These are phyloP conservation scores for Stenchaetothrips biformis DNA, from an alignment of 2,888 invertebrate genomes.

Conservation along the genomic window DNA sequence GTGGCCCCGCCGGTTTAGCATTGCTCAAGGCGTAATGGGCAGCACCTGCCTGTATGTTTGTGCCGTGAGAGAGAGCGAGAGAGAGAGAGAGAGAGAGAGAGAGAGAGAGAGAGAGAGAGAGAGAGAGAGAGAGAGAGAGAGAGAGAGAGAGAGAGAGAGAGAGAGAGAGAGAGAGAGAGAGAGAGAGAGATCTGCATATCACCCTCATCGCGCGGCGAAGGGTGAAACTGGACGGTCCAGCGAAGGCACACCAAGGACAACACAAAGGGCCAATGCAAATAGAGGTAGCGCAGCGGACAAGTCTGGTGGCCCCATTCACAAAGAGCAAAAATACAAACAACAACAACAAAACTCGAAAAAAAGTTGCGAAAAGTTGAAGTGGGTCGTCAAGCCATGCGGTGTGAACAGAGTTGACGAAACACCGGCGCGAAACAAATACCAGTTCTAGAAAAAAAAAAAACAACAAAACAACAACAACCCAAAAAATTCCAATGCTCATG, in stretches of 20 bases:
- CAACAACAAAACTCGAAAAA: too few relatives aligned
- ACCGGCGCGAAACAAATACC: too few relatives aligned
- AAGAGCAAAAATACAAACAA: too few relatives aligned
- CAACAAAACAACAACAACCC: too few relatives aligned
- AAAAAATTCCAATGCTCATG: too few relatives aligned
- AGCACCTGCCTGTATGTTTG: neutral
- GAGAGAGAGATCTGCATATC: slow-evolving; percentile 10
- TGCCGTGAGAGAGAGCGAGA: neutral
- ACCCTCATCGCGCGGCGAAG: neutral
- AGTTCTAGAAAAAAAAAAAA: too few relatives aligned
- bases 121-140: neutral
- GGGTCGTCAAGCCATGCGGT: too few relatives aligned
- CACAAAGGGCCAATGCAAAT: neutral
- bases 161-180: neutral
- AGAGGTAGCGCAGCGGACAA: neutral
- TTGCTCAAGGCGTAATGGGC: slow-evolving; percentile 15
- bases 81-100: too few relatives aligned
- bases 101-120: neutral
- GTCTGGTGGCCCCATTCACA: neutral
- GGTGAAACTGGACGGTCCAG: neutral
- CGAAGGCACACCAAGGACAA: neutral
- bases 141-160: neutral
- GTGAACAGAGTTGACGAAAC: too few relatives aligned
- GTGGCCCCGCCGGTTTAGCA: slow-evolving; percentile 12
- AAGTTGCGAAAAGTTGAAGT: too few relatives aligned